Evolutionary conservation across 2,797 vertebrate species (phyloP), one percentile per base, ranked within the genome.

Genomic region (Urophycis tenuis): DNA sequence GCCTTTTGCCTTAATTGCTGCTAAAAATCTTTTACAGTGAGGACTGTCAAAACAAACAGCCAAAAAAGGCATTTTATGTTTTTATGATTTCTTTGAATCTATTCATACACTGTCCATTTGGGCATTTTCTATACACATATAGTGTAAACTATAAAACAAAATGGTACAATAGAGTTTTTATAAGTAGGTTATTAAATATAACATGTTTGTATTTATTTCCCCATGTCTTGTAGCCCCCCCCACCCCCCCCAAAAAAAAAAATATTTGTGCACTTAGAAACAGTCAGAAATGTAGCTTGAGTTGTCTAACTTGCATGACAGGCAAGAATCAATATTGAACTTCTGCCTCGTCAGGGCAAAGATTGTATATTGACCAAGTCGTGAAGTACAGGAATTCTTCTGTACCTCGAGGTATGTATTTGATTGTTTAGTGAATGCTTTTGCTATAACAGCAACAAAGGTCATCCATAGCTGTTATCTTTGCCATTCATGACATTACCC

Each of bases 1-100:
- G 85, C 87, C 80, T 83, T 89, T 89, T 89, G 89, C 89, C 90
- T 92, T 91, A 91, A 91, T 91, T 91, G 88, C 84, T 86, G 88
- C 88, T 91, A 87, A 87, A 89, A 80, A 85, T 82, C 83, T 84
- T 90, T 85, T 79, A 87, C 75, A 85, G 82, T 82, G 85, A 83
- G 69, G 76, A 80, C 83, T 89, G 88, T 87, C 75, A 81, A 81
- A 80, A 80, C 75, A 79, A 81, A 85, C 81, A 77, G 85, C 87
- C 87, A 87, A 90, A 90, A 85, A 83, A 53, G 25, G 78, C 71
- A 78, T 82, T 72, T 84, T n/a, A 72, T 74, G 74, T 83, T 84
- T 75, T 67, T 39, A 12, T 76, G 75, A 78, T 69, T 76, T 29
- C 81, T 76, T 87, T 78, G 4, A 36, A 73, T 41, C n/a, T 32